Evolutionary conservation across 2,113 vertebrate species (phyloP).

Genomic region (Microtus pennsylvanicus): DNA sequence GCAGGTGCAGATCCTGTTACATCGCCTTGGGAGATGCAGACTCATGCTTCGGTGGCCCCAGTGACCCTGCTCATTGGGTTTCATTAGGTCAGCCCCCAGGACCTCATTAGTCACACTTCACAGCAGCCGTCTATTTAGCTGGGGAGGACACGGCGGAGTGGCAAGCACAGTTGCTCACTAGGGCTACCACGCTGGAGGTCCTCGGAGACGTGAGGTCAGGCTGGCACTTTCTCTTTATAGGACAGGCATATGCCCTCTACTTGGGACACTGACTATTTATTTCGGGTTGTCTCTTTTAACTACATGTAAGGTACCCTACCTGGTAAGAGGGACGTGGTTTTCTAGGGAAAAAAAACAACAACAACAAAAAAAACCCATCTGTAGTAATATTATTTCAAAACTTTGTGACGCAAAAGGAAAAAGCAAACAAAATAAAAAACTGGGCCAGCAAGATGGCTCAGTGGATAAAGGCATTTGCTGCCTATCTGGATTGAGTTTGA

Average conservation of each 20-base stretch:
- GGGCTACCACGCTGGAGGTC: background rate
- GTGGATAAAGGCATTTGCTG: background rate
- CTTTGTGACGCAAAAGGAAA: background rate
- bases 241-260: background rate
- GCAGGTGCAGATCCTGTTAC: conserved; percentile 59
- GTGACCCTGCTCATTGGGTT: background rate
- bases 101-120: conserved; percentile 36
- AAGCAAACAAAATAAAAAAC: background rate
- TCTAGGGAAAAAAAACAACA: background rate
- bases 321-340: background rate
- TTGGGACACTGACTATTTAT: conserved; percentile 11
- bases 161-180: background rate
- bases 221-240: background rate
- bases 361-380: background rate
- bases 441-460: background rate
- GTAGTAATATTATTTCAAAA: conserved; percentile 3
- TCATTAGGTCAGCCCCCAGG: conserved; percentile 36
- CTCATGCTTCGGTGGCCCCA: conserved; percentile 38
- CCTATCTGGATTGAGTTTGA: too few species aligned
- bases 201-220: background rate
- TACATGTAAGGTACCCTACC: background rate
- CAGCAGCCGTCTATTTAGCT: background rate
- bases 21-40: background rate
- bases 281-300: conserved; percentile 23
- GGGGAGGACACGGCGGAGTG: background rate